Base-by-base conservation (phyloP, 2,797 vertebrate genomes). In the Ataeniobius toweri region DNA sequence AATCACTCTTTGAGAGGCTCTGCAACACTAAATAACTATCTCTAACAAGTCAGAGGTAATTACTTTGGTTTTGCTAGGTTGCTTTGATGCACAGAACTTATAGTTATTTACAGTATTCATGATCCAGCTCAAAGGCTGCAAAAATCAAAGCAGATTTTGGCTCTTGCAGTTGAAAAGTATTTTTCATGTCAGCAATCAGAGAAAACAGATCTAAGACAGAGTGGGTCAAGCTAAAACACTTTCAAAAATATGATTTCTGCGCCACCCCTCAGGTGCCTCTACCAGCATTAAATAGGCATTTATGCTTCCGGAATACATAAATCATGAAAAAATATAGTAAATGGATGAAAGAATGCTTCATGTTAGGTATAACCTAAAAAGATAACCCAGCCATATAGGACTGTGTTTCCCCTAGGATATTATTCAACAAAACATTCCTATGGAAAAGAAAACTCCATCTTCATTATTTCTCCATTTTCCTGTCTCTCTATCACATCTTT, bases 101-200 rank as follows among this genome's bases (percentile, higher is more conserved):
- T 70, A 36, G 7, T 46, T 67, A 56, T 78, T 80, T 74, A 71
- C 24, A 14, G 28, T 71, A 69, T 78, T 74, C 71, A 7, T 71
- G 65, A 76, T 80, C 56, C 59, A 9, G 56, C 63, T 76, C 31
- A 73, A 76, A 72, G 20, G 65, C 58, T 0, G 31, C 59, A 74
- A 18, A 61, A 82, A 77, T 67, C 36, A 44, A 80, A 78, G 61
- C 46, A 53, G 31, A 80, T 63, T 61, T 71, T 80, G 71, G 68
- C n/a, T 78, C 46, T 73, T 26, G 18, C 24, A 59, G 65, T 75
- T 56, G 46, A 76, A 74, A 77, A 63, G 58, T 39, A 61, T 61
- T 70, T 76, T 70, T 69, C 22, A 20, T 44, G 41, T 79, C 39
- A 67, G 71, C 71, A 77, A 73, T 80, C 72, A 71, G 39, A 73